Evolutionary conservation across 2,797 vertebrate species (phyloP), one percentile per base, ranked within the genome.

Genomic region (Pseudocheirus occidentalis): DNA sequence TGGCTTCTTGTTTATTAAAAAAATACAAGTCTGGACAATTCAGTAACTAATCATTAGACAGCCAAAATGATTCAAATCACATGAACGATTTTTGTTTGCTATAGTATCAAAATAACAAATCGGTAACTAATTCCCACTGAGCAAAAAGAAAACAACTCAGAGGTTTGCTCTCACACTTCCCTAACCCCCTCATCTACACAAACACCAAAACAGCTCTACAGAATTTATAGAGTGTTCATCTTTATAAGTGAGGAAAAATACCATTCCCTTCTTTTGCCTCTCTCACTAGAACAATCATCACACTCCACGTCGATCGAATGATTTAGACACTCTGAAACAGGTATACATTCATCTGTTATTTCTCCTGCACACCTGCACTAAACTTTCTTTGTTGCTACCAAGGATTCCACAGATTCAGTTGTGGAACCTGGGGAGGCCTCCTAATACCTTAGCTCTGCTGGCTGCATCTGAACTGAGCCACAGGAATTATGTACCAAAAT

Each of bases 141-240:
- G 91, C 90, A 94, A 96, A 96, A 97, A 97, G 92, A 96, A 97
- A 97, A 73, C 94, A 96, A 96, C 90, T 97, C 95, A 90, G 73
- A 46, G 92, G 56, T 96, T 73, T 94, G 55, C 92, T 40, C 40
- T 89, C 91, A 96, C 29, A 91, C 90, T 95, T 24, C 40, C 31
- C 21, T 46, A 81, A 10, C 21, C 18, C 34, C 73, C 50, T 31
- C 24, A 46, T 24, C 40, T 10, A 46, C 73, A 87, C 11, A 21
- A 46, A 87, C 21, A 27, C 73, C 40, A 92, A 66, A 96, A 93
- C 97, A 97, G 96, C 95, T 97, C 95, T 94, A 95, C 59, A 95
- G 96, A 89, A 57, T 56, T 95, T 55, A 96, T 0, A 29, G 95
- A 94, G 57, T 91, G 73, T 89, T 97, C 95, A 96, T 96, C 95